Evolutionary conservation across 2,888 invertebrate genomes (phyloP).

Genomic region (Xestia rhomboidea): DNA sequence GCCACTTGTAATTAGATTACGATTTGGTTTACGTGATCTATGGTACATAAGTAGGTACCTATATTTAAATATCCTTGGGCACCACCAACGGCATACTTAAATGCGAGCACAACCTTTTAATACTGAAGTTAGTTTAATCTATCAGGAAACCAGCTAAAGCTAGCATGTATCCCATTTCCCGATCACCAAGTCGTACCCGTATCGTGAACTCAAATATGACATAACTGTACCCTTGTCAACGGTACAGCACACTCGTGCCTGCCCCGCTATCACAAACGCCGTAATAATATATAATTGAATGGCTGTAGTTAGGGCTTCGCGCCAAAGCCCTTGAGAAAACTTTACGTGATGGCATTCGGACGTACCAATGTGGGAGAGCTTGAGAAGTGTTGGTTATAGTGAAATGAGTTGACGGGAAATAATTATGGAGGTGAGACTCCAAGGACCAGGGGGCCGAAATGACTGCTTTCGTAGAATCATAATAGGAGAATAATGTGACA

Average conservation of each 20-base stretch:
- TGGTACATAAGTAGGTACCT: neutral
- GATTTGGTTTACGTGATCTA: neutral
- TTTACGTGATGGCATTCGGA: slow-evolving; percentile 60
- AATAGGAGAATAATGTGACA: too few relatives aligned
- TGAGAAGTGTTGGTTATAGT: neutral
- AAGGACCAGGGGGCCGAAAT: too few relatives aligned
- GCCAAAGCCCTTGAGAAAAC: slow-evolving; percentile 63
- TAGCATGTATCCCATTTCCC: slow-evolving; percentile 7
- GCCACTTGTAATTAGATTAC: too few relatives aligned
- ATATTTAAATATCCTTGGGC: neutral
- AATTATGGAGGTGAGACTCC: slow-evolving; percentile 1
- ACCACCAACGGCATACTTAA: neutral
- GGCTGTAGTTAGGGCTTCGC: slow-evolving; percentile 52
- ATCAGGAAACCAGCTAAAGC: neutral
- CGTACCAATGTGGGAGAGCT: slow-evolving; percentile 16
- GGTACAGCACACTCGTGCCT: slow-evolving; percentile 69
- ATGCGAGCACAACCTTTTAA: neutral
- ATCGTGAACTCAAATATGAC: slow-evolving; percentile 50
- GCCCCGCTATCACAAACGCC: slow-evolving; percentile 57
- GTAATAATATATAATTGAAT: slow-evolving; percentile 68
- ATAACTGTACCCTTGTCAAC: slow-evolving; percentile 69
- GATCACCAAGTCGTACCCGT: slow-evolving; percentile 46
- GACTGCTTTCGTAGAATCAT: too few relatives aligned
- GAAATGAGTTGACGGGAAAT: neutral
- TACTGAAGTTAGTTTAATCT: too few relatives aligned